Evolutionary conservation across 2,113 vertebrate genomes (phyloP).

Genomic region (Pavo muticus): DNA sequence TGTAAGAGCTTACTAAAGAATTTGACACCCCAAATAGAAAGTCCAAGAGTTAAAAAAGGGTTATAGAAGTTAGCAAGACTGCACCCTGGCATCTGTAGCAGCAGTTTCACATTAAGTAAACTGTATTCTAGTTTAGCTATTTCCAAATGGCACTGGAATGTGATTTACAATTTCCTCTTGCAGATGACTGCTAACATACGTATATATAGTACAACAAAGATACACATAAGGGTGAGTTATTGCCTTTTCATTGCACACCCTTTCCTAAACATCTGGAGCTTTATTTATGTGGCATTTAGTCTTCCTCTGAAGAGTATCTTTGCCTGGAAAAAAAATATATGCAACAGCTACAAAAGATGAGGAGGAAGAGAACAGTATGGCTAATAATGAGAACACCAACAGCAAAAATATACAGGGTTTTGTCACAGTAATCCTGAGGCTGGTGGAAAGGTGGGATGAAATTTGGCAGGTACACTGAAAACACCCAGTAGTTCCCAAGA

Average conservation of each 20-base stretch:
- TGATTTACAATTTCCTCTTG: conserved; percentile 9
- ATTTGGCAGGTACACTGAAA: conserved; percentile 74
- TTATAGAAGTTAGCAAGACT: neutral
- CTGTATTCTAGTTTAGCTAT: conserved; percentile 3
- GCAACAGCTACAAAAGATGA: conserved; percentile 66
- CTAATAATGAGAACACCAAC: conserved; percentile 72
- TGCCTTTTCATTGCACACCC: conserved; percentile 6
- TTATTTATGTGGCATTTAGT: conserved; percentile 40
- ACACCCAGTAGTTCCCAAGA: conserved; percentile 79
- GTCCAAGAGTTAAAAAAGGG: neutral
- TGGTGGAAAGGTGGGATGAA: conserved; percentile 78
- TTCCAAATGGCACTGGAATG: neutral
- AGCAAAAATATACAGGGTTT: conserved; percentile 75
- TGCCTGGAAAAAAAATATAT: conserved; percentile 64
- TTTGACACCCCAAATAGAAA: neutral
- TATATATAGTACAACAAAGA: neutral
- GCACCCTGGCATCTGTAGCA: conserved; percentile 3
- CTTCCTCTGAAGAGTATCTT: conserved; percentile 49
- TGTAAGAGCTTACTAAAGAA: neutral
- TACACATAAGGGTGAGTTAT: conserved; percentile 6
- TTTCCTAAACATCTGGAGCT: neutral
- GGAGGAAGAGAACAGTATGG: conserved; percentile 60
- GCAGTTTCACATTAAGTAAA: neutral
- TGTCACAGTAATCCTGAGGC: conserved; percentile 77
- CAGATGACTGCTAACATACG: conserved; percentile 11